Base-by-base conservation (phyloP, 2,888 invertebrate species). In the Philereme transversata region DNA sequence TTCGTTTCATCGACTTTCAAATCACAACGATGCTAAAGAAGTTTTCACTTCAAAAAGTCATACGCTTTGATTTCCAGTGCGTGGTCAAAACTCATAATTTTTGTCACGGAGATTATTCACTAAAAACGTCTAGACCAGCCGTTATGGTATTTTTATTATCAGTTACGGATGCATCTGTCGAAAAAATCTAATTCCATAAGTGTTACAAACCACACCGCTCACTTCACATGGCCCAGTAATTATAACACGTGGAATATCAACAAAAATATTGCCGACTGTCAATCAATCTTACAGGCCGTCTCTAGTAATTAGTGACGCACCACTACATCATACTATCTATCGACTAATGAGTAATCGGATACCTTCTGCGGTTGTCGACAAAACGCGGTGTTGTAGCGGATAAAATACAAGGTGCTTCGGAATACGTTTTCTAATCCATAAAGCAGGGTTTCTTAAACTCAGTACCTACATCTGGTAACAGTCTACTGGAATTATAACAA, bases 201-300 rank as follows among this genome's bases (percentile, higher is more conserved):
- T 77, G 78, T 78, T 76, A 82, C 73, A 74, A 67, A 66, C 71
- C 73, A 73, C 77, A 80, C 78, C 69, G 68, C 36, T 73, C 78
- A 80, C 76, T 74, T 74, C 74, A 76, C 78, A 67, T 71, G 69
- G 62, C 78, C 77, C 22, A 22, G 22, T 83, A 81, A 83, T 86
- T 85, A 83, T 85, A 80, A 78, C 78, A 72, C 78, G 72, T 75
- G 72, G 76, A 72, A 76, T 76, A 86, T 89, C 89, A 66, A 76
- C 76, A 74, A 68, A 68, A 72, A 80, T 87, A 78, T 73, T 68
- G 68, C 71, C 73, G 74, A 65, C 78, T 73, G 90, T 84, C 91
- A 86, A 83, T 91, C 90, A 90, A 81, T 85, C 79, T 83, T 78
- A 84, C 85, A 79, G 78, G 71, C 77, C 78, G 90, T 90, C 91